A percentile compares a stretch with the other conserved stretches of the same genome.
Conservation (phyloP, 2,797 vertebrate genomes). For the Antennarius maculatus region DNA sequence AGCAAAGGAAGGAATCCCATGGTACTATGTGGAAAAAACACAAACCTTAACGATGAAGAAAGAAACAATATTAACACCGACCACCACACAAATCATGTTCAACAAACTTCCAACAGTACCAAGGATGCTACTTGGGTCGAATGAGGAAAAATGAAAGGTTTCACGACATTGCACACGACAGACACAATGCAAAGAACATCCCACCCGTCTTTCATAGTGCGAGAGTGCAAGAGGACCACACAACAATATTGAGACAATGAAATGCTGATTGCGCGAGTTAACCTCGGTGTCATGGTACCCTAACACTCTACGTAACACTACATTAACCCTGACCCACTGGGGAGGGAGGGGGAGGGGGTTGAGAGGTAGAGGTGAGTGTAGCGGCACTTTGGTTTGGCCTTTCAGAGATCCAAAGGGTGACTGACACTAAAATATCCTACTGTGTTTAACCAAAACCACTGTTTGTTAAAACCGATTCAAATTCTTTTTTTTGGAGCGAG, state of each 20-base stretch:
- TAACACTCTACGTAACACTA: conserved; percentile 75
- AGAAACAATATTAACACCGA: conserved; percentile 74
- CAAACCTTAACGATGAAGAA: conserved; percentile 75
- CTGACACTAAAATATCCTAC: conserved; percentile 34
- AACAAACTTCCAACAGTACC: conserved; percentile 70
- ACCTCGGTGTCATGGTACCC: conserved; percentile 76
- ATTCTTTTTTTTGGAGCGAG: conserved; percentile 58
- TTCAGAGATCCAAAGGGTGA: conserved; percentile 56
- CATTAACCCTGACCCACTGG: conserved; percentile 74
- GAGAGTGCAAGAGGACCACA: conserved; percentile 76
- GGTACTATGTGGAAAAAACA: conserved; percentile 60
- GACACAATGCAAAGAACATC: conserved; percentile 76
- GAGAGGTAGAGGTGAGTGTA: conserved; percentile 81
- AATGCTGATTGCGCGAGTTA: conserved; percentile 71
- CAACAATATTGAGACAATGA: conserved; percentile 76
- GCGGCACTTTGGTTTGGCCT: conserved; percentile 72
- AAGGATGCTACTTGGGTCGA: conserved; percentile 66
- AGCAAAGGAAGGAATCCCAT: conserved; percentile 68
- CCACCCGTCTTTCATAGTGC: conserved; percentile 63
- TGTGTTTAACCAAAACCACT: conserved; percentile 39
- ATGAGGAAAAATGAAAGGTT: conserved; percentile 71
- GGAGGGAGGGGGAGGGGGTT: conserved; percentile 75
- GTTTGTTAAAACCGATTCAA: conserved; percentile 39
- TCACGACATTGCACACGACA: conserved; percentile 77
- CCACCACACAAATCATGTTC: conserved; percentile 77